phyloP scores from a whole-genome alignment of 1,140 invertebrate genomes.

The Dryas iulia region DNA sequence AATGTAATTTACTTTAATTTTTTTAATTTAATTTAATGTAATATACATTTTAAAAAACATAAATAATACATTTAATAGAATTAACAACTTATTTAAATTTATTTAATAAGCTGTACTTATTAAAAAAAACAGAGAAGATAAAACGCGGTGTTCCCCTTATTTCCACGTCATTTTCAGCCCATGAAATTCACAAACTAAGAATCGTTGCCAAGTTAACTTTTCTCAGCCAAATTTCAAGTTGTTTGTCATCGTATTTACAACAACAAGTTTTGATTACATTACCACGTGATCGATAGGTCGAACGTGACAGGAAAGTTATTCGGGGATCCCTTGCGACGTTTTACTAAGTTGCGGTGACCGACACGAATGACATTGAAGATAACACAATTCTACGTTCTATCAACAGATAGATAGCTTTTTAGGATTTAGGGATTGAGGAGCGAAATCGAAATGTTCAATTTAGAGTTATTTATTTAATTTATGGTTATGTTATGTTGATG shows the following conservation, averaged over 20 bases:
- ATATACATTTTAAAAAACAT: too few species aligned
- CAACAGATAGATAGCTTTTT: background rate
- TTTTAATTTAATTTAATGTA: too few species aligned
- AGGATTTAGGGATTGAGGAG: background rate
- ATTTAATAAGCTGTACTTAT: too few species aligned
- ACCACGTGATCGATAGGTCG: slow-evolving; percentile 23
- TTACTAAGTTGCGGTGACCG: slow-evolving; percentile 5
- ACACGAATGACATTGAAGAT: slow-evolving; percentile 6
- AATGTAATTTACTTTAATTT: too few species aligned
- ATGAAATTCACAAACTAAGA: too few species aligned
- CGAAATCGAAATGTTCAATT: background rate
- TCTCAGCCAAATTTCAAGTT: slow-evolving; percentile 1
- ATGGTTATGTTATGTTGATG: background rate
- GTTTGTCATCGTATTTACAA: slow-evolving; percentile 18
- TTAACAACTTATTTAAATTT: too few species aligned
- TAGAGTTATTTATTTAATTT: background rate
- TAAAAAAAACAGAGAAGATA: too few species aligned
- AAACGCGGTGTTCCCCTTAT: too few species aligned
- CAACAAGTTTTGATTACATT: slow-evolving; percentile 28
- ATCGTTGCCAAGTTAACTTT: background rate
- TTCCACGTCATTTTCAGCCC: too few species aligned
- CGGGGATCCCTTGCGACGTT: background rate
- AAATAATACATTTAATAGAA: too few species aligned
- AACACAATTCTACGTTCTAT: background rate
- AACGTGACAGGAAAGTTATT: slow-evolving; percentile 24